Conservation (phyloP, 2,113 vertebrate genomes). For the Indicator indicator region DNA sequence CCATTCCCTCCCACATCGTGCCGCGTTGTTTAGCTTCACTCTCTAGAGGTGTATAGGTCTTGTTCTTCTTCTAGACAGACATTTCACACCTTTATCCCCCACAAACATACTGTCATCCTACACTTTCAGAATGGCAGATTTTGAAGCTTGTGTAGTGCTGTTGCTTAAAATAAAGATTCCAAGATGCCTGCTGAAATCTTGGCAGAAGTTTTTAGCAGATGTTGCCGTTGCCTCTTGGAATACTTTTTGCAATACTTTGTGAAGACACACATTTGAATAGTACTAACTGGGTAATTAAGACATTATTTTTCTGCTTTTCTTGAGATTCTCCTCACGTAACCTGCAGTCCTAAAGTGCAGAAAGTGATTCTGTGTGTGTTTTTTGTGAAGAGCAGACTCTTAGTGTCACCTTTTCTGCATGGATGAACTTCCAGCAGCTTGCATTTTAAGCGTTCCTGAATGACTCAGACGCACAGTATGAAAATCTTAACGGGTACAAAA, state of each 20-base stretch:
- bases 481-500: constrained; percentile 69
- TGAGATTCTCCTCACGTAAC: background rate
- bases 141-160: constrained; percentile 61
- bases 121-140: constrained; percentile 72
- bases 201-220: constrained; percentile 74
- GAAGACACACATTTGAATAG: constrained; percentile 37
- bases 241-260: constrained; percentile 64
- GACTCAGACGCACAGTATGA: constrained; percentile 50
- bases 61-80: constrained; percentile 74
- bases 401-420: constrained; percentile 7
- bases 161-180: constrained; percentile 77
- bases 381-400: constrained; percentile 2
- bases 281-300: constrained; percentile 22
- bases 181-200: constrained; percentile 72
- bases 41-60: constrained; percentile 70
- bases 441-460: constrained; percentile 37
- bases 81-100: constrained; percentile 78
- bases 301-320: background rate
- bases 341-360: constrained; percentile 7
- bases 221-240: constrained; percentile 70
- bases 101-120: constrained; percentile 75
- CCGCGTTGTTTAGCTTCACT: constrained; percentile 74
- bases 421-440: background rate
- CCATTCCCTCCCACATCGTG: constrained; percentile 58
- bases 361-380: background rate